These are phyloP conservation scores for Ormyrus rosae DNA, from an alignment of 2,888 invertebrate species.

Conservation along the genomic window DNA sequence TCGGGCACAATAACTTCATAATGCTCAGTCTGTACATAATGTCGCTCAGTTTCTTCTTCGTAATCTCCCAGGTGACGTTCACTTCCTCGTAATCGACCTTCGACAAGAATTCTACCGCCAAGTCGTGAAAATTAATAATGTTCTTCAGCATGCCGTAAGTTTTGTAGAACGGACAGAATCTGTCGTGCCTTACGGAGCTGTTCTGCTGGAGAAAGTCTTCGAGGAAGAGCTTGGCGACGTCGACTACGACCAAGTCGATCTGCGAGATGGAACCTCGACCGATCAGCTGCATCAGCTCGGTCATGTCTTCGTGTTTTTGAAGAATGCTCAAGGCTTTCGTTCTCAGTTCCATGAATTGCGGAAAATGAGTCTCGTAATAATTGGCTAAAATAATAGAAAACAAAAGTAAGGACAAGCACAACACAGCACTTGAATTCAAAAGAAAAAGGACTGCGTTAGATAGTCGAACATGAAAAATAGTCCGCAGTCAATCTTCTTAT, in stretches of 20 bases:
- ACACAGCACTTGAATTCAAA: too few relatives aligned
- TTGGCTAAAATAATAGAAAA: constrained; percentile 80
- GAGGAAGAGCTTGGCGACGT: constrained; percentile 96
- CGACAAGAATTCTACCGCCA: constrained; percentile 96
- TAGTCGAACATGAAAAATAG: not conserved
- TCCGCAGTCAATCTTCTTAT: not conserved
- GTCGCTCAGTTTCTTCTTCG: constrained; percentile 94
- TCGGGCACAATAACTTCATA: constrained; percentile 99
- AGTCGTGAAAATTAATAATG: constrained; percentile 97
- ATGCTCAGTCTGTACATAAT: constrained; percentile 95
- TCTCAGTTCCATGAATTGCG: constrained; percentile 94
- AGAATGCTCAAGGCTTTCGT: constrained; percentile 94
- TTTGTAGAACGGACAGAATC: constrained; percentile 99
- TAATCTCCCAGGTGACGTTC: constrained; percentile 91
- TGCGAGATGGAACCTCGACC: constrained; percentile 98
- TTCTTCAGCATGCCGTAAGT: constrained; percentile 98
- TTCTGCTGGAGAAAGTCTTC: constrained; percentile 99
- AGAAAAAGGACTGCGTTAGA: not conserved
- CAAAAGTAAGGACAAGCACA: too few relatives aligned
- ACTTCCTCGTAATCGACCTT: constrained; percentile 84
- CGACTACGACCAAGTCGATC: constrained; percentile 96
- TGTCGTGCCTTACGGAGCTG: constrained; percentile 91
- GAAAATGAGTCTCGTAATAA: constrained; percentile 97
- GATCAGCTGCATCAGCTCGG: constrained; percentile 98
- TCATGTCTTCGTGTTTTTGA: constrained; percentile 97